Evolutionary conservation across 2,113 vertebrate species (phyloP), one percentile per base, ranked within the genome.

Genomic region (Brevimyrus niger): DNA sequence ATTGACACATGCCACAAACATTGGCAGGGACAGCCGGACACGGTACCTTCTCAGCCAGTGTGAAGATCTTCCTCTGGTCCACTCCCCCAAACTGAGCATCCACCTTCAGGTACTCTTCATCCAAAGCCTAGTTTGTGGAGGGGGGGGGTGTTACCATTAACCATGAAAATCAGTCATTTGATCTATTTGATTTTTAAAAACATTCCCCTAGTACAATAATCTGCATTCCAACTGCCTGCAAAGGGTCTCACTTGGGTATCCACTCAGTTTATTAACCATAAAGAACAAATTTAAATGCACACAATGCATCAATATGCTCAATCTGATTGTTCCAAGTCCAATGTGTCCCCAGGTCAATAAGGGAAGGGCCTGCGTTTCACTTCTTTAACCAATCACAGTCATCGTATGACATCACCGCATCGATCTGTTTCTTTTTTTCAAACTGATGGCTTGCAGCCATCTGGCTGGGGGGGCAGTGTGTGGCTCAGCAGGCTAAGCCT

Each of bases 61-160:
- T 99, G 94, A 99, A 99, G 91, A 99, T 99, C 93, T 99, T 99
- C 93, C 98, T 97, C 95, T 99, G 98, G 90, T 99, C 98, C 53
- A 99, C 94, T 27, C 98, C 98, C 92, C 98, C 98, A 93, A 99
- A 99, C 92, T 99, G 98, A 0, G 98, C 98, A 0, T 99, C 98
- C 0, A 98, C 98, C 92, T 99, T 98, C 91, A 99, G 94, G 91
- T 99, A 98, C 19, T 99, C 98, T 94, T 99, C 98, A 92, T 99
- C 98, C 93, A 99, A 94, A 10, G 98, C 98, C 98, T 99, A 93
- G 55, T 38, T 27, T 44, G 42, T 3, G 42, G 42, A 27, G 85
- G 9, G 38, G n/a, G 58, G 23, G 58, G 61, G 27, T 31, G 3
- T 58, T 9, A 73, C 61, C 61, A 31, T 31, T 69, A 27, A 69